These are phyloP conservation scores for Campylomormyrus numenius DNA, from an alignment of 2,113 vertebrate species.

Conservation along the genomic window DNA sequence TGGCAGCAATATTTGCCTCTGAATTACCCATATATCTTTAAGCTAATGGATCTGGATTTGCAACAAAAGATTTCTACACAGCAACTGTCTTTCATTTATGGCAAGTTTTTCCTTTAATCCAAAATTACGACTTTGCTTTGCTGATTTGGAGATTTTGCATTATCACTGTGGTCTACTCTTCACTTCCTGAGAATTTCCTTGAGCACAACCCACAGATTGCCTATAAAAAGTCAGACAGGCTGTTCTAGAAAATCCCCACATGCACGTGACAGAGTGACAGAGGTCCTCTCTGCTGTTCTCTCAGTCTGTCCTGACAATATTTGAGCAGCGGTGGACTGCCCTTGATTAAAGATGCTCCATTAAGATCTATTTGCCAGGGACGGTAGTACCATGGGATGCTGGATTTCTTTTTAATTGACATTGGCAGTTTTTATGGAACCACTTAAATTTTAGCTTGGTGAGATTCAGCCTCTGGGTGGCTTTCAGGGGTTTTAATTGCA, in stretches of 20 bases:
- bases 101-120: too few relatives aligned
- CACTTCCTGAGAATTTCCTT: not conserved
- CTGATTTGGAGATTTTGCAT: not conserved
- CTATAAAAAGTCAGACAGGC: not conserved
- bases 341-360: not conserved
- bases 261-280: not conserved
- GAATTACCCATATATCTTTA: not conserved
- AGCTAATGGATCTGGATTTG: not conserved
- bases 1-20: not conserved
- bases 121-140: not conserved
- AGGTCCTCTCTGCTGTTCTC: not conserved
- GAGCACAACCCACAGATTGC: not conserved
- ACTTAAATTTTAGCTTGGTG: constrained; percentile 3
- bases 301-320: not conserved
- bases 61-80: not conserved
- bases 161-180: not conserved
- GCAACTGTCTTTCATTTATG: not conserved
- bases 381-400: not conserved
- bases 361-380: not conserved
- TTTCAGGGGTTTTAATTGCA: not conserved
- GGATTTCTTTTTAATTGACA: constrained; percentile 9
- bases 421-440: not conserved
- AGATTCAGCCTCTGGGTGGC: not conserved
- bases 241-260: not conserved
- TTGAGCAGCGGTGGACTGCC: not conserved